Conservation (phyloP, 2,113 vertebrate species). For the Ptilonorhynchus violaceus region DNA sequence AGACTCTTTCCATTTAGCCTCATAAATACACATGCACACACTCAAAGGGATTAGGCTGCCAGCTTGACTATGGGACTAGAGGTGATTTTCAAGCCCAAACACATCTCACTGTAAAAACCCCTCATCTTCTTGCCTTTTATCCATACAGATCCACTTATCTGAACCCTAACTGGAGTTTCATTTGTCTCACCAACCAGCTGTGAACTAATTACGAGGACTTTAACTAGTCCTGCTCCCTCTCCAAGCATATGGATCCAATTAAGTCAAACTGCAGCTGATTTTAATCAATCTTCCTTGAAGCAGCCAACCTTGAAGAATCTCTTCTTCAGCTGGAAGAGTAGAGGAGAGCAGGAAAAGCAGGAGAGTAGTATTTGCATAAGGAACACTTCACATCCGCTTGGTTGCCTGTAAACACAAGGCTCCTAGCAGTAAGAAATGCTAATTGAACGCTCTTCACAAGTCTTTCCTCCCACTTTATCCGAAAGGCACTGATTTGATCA, state of each 20-base stretch:
- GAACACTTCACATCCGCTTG: constrained; percentile 53
- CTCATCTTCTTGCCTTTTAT: neutral
- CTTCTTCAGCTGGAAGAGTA: constrained; percentile 45
- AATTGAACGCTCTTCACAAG: constrained; percentile 62
- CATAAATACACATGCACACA: neutral
- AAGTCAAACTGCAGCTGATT: constrained; percentile 75
- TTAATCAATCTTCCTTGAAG: constrained; percentile 78
- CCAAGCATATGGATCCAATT: constrained; percentile 77
- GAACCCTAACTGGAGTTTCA: constrained; percentile 34
- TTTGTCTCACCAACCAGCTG: constrained; percentile 71
- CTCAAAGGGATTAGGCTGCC: neutral
- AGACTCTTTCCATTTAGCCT: neutral
- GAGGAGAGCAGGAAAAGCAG: constrained; percentile 52
- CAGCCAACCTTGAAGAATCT: constrained; percentile 66
- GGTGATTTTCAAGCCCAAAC: neutral
- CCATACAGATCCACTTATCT: neutral
- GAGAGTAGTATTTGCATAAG: constrained; percentile 42
- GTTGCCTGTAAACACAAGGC: constrained; percentile 47
- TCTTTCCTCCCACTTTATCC: constrained; percentile 55
- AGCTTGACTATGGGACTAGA: neutral
- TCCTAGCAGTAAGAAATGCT: constrained; percentile 60
- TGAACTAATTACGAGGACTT: constrained; percentile 64
- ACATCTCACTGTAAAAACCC: neutral
- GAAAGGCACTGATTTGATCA: constrained; percentile 53
- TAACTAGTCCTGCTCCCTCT: constrained; percentile 69